These are phyloP conservation scores for Temnothorax curvispinosus DNA, from an alignment of 1,140 invertebrate genomes.

Conservation along the genomic window DNA sequence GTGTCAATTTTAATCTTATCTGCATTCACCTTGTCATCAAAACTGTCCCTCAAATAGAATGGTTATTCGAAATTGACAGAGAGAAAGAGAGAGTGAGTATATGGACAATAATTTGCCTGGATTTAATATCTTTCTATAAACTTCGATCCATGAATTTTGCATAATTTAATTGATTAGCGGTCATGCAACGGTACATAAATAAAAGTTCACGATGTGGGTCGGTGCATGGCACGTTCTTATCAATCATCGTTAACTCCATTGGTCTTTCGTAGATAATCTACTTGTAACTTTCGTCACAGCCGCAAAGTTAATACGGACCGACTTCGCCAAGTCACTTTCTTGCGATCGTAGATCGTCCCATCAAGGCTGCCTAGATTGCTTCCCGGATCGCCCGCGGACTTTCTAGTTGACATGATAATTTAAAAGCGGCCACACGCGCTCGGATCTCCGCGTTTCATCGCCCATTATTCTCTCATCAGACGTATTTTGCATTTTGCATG, in stretches of 20 bases:
- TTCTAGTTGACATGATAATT: slow-evolving; percentile 57
- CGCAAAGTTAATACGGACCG: slow-evolving; percentile 8
- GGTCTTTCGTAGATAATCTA: background rate
- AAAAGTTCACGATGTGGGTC: slow-evolving; percentile 12
- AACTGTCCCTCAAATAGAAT: background rate
- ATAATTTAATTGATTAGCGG: background rate
- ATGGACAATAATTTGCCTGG: background rate
- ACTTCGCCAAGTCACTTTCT: slow-evolving; percentile 32
- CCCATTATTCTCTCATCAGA: slow-evolving; percentile 25
- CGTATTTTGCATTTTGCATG: background rate
- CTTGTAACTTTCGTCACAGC: slow-evolving; percentile 25
- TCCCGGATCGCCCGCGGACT: slow-evolving; percentile 34
- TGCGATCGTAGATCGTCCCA: slow-evolving; percentile 4
- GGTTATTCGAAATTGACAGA: background rate
- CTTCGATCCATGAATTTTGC: background rate
- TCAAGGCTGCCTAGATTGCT: slow-evolving; percentile 50
- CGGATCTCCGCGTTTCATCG: slow-evolving; percentile 10
- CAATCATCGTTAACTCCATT: background rate
- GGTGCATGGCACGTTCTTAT: background rate
- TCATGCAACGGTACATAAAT: slow-evolving; percentile 19
- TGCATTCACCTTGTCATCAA: background rate
- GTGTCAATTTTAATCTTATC: background rate
- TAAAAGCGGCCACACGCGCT: slow-evolving; percentile 44
- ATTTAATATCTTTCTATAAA: background rate
- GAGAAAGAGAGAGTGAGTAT: no score